These are phyloP conservation scores for Caenorhabditis sp. DNA, from an alignment of 2,888 invertebrate species.

Conservation along the genomic window DNA sequence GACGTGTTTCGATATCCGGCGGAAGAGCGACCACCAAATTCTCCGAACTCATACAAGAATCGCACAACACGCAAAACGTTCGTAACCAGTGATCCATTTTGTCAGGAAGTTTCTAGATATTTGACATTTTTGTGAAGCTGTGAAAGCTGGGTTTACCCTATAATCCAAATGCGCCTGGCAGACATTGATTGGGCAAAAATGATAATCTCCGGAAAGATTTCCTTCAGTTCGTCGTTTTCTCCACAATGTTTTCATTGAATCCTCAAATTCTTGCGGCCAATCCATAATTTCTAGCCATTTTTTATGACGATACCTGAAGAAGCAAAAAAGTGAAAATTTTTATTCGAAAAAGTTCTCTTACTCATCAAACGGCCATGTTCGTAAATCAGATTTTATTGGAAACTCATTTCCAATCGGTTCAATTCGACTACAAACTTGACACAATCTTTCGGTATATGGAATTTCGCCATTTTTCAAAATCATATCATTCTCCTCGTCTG, in stretches of 20 bases:
- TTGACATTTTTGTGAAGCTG: too few relatives aligned
- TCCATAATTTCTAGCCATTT: conserved; percentile 53
- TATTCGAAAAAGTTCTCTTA: conserved; percentile 4
- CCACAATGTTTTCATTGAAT: conserved; percentile 47
- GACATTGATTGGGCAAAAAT: conserved; percentile 45
- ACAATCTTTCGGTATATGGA: conserved; percentile 35
- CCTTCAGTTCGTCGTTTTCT: conserved; percentile 40
- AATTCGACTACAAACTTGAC: conserved; percentile 42
- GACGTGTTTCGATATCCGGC: conserved; percentile 17
- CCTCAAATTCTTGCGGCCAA: conserved; percentile 45
- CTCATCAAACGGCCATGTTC: conserved; percentile 54
- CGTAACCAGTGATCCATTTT: conserved; percentile 42
- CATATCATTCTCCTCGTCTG: conserved; percentile 47
- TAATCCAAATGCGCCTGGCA: conserved; percentile 45
- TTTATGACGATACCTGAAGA: conserved; percentile 32
- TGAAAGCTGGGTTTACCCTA: too few relatives aligned
- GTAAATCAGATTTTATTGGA: neutral
- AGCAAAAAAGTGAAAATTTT: neutral
- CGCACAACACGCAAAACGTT: conserved; percentile 47
- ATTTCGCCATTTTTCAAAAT: conserved; percentile 24
- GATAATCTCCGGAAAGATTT: conserved; percentile 20
- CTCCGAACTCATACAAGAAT: conserved; percentile 40
- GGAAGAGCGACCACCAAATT: conserved; percentile 39
- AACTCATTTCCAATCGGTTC: conserved; percentile 22
- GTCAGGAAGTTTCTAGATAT: conserved; percentile 32